A percentile compares a stretch with the other conserved stretches of the same genome.
These are phyloP conservation scores for Myotis pilosus DNA, from an alignment of 2,797 vertebrate species.

Conservation along the genomic window DNA sequence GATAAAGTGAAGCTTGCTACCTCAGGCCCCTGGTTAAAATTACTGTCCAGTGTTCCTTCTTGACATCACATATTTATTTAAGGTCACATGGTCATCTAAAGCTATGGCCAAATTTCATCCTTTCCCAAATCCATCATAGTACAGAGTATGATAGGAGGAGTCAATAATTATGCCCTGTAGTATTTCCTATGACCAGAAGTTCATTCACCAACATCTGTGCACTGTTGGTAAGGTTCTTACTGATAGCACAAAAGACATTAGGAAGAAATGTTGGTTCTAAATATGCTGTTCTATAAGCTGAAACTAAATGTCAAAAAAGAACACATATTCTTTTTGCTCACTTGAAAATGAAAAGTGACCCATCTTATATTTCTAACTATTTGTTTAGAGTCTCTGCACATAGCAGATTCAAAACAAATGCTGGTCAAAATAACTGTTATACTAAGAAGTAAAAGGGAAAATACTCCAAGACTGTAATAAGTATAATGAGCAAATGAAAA, in stretches of 20 bases:
- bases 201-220: conserved; percentile 79
- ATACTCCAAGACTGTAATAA: neutral
- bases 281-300: conserved; percentile 69
- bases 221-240: conserved; percentile 72
- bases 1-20: conserved; percentile 73
- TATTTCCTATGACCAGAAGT: conserved; percentile 80
- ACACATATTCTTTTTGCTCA: neutral
- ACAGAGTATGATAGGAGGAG: conserved; percentile 63
- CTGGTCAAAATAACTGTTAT: neutral
- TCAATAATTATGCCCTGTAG: conserved; percentile 66
- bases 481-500: neutral
- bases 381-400: neutral
- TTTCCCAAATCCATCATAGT: conserved; percentile 68
- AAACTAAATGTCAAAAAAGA: neutral
- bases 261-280: conserved; percentile 59
- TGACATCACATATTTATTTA: conserved; percentile 74
- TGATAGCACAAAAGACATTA: conserved; percentile 82
- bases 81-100: conserved; percentile 68
- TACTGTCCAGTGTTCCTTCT: conserved; percentile 57
- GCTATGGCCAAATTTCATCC: conserved; percentile 54
- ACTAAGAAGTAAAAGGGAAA: neutral
- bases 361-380: neutral
- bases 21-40: conserved; percentile 61
- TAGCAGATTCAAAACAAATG: neutral
- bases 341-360: neutral